Conservation (phyloP, 2,113 vertebrate genomes). For the Sphaerodactylus townsendi region DNA sequence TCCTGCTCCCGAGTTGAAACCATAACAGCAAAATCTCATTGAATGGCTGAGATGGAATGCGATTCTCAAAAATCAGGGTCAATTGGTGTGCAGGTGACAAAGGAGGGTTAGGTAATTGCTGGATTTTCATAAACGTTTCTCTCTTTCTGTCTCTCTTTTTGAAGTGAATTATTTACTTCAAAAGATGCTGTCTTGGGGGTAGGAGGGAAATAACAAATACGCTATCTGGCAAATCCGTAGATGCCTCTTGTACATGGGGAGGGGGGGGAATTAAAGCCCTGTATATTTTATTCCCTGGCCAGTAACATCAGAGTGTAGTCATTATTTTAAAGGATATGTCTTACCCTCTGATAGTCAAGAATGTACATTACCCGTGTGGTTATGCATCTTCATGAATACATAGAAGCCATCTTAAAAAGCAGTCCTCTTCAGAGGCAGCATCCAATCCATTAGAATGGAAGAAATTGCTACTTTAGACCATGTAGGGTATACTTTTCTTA, state of each 20-base stretch:
- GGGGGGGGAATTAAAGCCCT: neutral
- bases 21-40: slow-evolving; percentile 32
- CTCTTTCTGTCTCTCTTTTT: neutral
- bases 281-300: slow-evolving; percentile 11
- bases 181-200: neutral
- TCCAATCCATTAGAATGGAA: slow-evolving; percentile 42
- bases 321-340: slow-evolving; percentile 30
- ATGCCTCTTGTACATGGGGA: slow-evolving; percentile 1
- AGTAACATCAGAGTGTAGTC: slow-evolving; percentile 11
- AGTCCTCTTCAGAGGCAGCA: neutral
- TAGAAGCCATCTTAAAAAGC: neutral
- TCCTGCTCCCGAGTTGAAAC: slow-evolving; percentile 26
- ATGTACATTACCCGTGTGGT: neutral
- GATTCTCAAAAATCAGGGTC: slow-evolving; percentile 30
- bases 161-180: slow-evolving; percentile 14
- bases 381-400: slow-evolving; percentile 31
- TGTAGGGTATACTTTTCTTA: slow-evolving; percentile 42
- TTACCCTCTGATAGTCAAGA: neutral
- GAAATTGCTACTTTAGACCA: slow-evolving; percentile 21
- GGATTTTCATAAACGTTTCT: neutral
- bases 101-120: slow-evolving; percentile 5
- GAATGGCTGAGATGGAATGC: slow-evolving; percentile 25
- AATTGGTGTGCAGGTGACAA: slow-evolving; percentile 35
- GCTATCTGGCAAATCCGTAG: slow-evolving; percentile 7
- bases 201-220: neutral